Evolutionary conservation across 2,888 invertebrate species (phyloP), one percentile per base, ranked within the genome.

Genomic region (Mechanitis messenoides): DNA sequence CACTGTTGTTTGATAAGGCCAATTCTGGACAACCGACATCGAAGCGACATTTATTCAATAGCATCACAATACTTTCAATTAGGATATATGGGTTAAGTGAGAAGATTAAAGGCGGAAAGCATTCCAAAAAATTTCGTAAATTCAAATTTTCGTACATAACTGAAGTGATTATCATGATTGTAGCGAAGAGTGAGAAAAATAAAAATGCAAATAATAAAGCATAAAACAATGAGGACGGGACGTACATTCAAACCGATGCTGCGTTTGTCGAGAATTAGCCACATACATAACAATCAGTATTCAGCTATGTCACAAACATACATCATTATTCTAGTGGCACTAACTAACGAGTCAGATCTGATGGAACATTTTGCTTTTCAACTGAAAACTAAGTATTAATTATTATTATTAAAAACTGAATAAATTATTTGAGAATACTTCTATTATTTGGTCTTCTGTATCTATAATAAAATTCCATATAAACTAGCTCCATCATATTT

Each of bases 1-100:
- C 92, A 79, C 92, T 92, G 82, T 93, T 93, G 86, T 94, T 94
- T 87, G 93, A 94, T 80, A 94, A 87, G 79, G 95, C 95, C 84
- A 95, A 86, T 90, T 95, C 95, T 91, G 87, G 87, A 90, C 90
- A 88, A 89, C 78, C 88, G 87, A 89, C 85, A 88, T 81, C 85
- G 82, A 83, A 83, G 78, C 75, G 82, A 68, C 80, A 79, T 86
- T 86, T 82, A 83, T 73, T 58, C 28, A 50, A 28, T 6, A 50
- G 50, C 33, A 46, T 58, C 67, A 65, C 59, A 65, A 69, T 64
- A 65, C 67, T 66, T 68, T 46, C 53, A 31, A 45, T 6, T 45
- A 50, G 28, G 11, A 55, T 55, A 3, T n/a, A 46, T 53, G 42
- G 28, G 35, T 33, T 33, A 66, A 61, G 47, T 50, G 59, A 59